These are phyloP conservation scores for Sebastes diploproa DNA, from an alignment of 2,797 vertebrate species.

Conservation along the genomic window DNA sequence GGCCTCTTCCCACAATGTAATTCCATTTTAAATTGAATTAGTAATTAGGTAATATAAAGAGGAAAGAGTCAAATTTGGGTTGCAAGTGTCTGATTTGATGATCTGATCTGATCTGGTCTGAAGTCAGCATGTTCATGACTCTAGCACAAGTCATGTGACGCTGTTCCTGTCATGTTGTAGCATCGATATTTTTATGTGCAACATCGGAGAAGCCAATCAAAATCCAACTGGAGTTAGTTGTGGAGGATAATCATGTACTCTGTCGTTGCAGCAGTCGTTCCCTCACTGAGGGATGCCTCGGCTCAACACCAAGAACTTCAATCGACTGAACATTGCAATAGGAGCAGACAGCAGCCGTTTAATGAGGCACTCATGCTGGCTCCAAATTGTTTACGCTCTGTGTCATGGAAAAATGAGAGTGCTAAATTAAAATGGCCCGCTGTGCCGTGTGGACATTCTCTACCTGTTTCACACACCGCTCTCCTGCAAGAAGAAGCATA, in stretches of 20 bases:
- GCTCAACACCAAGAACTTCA: conserved; percentile 17
- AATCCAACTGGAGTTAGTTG: not conserved
- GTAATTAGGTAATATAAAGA: not conserved
- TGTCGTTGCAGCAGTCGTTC: not conserved
- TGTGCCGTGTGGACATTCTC: not conserved
- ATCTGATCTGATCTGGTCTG: not conserved
- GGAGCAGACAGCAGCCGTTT: conserved; percentile 36
- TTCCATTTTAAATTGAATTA: not conserved
- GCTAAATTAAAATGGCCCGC: conserved; percentile 37
- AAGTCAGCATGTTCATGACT: not conserved
- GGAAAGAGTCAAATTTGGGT: not conserved
- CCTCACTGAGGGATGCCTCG: not conserved
- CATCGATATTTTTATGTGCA: not conserved
- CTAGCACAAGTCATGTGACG: not conserved
- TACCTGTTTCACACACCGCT: conserved; percentile 10
- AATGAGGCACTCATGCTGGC: conserved; percentile 46
- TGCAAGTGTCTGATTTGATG: not conserved
- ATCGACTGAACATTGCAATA: conserved; percentile 6
- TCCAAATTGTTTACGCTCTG: conserved; percentile 49
- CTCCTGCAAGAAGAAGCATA: not conserved
- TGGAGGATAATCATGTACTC: not conserved
- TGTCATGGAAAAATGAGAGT: conserved; percentile 56
- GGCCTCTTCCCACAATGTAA: not conserved
- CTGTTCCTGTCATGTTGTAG: not conserved
- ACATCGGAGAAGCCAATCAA: not conserved